Evolutionary conservation across 2,888 invertebrate genomes (phyloP).

Genomic region (Listrodromus nycthemerus): DNA sequence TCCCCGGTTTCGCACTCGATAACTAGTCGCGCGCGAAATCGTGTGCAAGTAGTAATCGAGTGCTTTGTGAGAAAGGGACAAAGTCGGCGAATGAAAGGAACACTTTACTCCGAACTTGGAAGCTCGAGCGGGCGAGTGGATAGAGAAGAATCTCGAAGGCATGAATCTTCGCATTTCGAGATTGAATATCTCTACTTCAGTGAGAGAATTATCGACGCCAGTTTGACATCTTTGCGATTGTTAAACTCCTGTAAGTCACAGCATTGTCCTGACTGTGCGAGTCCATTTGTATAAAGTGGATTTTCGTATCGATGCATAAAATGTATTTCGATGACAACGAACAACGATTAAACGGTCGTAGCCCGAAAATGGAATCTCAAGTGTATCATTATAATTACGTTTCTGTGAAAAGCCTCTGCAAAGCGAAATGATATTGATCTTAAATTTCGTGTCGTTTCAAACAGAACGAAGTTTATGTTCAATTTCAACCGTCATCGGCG

Average conservation of each 20-base stretch:
- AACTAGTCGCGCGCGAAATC: constrained; percentile 86
- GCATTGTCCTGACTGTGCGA: too few species aligned
- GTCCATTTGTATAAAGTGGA: too few species aligned
- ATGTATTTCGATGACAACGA: too few species aligned
- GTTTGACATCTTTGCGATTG: background rate
- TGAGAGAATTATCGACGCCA: background rate
- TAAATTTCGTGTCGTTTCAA: too few species aligned
- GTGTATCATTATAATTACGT: too few species aligned
- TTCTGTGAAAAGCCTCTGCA: too few species aligned
- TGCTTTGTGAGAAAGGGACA: constrained; percentile 90
- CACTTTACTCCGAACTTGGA: constrained; percentile 90
- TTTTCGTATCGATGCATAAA: too few species aligned
- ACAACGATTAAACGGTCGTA: background rate
- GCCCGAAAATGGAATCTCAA: background rate
- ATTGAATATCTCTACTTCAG: constrained; percentile 5
- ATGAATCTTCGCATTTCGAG: constrained; percentile 86
- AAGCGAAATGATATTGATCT: too few species aligned
- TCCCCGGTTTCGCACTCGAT: too few species aligned
- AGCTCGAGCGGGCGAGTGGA: constrained; percentile 89
- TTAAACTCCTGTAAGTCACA: background rate
- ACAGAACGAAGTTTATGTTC: too few species aligned
- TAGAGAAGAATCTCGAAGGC: constrained; percentile 87
- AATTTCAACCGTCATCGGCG: too few species aligned
- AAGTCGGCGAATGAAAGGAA: constrained; percentile 89
- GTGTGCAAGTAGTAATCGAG: constrained; percentile 79